Evolutionary conservation across 2,888 invertebrate species (phyloP).

Genomic region (Thysanoteuthis rhombus): DNA sequence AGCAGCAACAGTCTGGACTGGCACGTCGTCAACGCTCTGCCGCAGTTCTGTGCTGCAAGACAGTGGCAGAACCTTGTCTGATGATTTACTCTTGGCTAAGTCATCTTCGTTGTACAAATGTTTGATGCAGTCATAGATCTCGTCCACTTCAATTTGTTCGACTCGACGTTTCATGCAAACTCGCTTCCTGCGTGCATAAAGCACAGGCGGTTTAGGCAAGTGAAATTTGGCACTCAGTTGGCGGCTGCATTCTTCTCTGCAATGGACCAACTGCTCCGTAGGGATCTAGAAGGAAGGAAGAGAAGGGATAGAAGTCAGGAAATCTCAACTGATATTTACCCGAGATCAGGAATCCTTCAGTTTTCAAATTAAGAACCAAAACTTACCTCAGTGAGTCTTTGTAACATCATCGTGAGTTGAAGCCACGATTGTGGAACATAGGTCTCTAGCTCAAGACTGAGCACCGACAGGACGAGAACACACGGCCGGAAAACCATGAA

Average conservation of each 20-base stretch:
- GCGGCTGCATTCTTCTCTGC: constrained; percentile 55
- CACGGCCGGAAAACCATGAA: constrained; percentile 81
- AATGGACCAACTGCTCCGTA: constrained; percentile 55
- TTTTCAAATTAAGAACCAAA: not conserved
- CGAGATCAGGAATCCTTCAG: not conserved
- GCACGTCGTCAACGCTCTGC: constrained; percentile 47
- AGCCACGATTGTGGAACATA: constrained; percentile 60
- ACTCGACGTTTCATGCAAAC: constrained; percentile 61
- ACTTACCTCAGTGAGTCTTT: constrained; percentile 59
- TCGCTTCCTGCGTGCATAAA: constrained; percentile 36
- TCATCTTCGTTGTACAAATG: constrained; percentile 60
- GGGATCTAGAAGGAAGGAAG: constrained; percentile 51
- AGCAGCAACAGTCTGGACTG: constrained; percentile 39
- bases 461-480: constrained; percentile 80
- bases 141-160: constrained; percentile 51
- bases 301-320: not conserved
- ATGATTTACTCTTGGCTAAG: constrained; percentile 34
- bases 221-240: constrained; percentile 46
- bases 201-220: constrained; percentile 35
- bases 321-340: not conserved
- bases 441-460: constrained; percentile 74
- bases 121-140: constrained; percentile 64
- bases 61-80: constrained; percentile 39
- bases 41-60: constrained; percentile 56
- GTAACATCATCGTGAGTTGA: constrained; percentile 55